Percentiles rank a stretch among this genome's conserved stretches.
These are phyloP conservation scores for Ophion ventricosus DNA, from an alignment of 2,888 invertebrate species.

Conservation along the genomic window DNA sequence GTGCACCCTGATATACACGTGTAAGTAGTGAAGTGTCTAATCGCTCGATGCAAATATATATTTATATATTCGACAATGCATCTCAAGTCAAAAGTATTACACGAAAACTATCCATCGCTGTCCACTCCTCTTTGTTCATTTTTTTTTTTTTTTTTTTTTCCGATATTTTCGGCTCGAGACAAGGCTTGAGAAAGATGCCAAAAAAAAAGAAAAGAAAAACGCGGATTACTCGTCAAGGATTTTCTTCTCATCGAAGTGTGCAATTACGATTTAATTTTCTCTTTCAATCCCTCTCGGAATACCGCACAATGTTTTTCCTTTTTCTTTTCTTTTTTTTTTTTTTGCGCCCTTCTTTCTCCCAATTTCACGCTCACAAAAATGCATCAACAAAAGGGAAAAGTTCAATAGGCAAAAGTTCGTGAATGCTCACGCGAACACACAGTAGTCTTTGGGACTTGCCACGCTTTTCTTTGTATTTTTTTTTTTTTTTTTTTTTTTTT, in stretches of 20 bases:
- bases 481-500: no score
- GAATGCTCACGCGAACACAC: slow-evolving; percentile 64
- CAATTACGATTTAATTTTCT: slow-evolving; percentile 8
- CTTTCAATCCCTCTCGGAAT: background rate
- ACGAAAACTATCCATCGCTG: slow-evolving; percentile 26
- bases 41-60: slow-evolving; percentile 51
- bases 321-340: background rate
- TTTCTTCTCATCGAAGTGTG: slow-evolving; percentile 8
- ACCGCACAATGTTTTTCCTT: background rate
- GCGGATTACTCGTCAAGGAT: slow-evolving; percentile 69
- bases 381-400: slow-evolving; percentile 62
- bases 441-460: slow-evolving; percentile 63
- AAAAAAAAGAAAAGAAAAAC: slow-evolving; percentile 66
- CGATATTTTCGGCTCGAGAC: slow-evolving; percentile 44
- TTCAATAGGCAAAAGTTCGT: slow-evolving; percentile 66
- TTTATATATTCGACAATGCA: slow-evolving; percentile 19
- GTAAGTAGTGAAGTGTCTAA: slow-evolving; percentile 40
- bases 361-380: slow-evolving; percentile 43
- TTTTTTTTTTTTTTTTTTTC: background rate
- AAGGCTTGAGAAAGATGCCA: no score
- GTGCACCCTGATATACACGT: slow-evolving; percentile 9
- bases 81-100: slow-evolving; percentile 43
- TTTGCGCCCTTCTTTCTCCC: slow-evolving; percentile 12
- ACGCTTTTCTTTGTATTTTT: no score
- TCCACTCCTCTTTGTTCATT: slow-evolving; percentile 19